A percentile compares a stretch with the other conserved stretches of the same genome.
Conservation (phyloP, 2,888 invertebrate genomes). For the Erebia ligea region DNA sequence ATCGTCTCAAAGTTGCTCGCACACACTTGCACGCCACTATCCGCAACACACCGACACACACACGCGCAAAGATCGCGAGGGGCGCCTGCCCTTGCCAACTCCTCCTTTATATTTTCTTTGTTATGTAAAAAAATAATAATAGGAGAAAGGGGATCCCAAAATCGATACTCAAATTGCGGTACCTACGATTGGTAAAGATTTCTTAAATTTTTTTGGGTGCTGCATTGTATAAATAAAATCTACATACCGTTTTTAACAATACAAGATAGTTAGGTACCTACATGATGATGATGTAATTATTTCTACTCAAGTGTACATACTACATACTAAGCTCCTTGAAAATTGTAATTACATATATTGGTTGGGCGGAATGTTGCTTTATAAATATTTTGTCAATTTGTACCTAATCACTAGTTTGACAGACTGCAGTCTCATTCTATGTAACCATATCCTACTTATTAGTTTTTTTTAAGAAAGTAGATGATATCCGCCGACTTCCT, state of each 20-base stretch:
- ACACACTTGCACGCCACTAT: constrained; percentile 50
- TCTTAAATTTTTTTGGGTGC: constrained; percentile 32
- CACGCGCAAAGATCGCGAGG: constrained; percentile 51
- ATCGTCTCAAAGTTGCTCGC: constrained; percentile 76
- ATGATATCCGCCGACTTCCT: too few relatives aligned
- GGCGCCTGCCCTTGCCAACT: constrained; percentile 76
- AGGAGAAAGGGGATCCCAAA: constrained; percentile 78
- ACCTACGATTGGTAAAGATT: constrained; percentile 52
- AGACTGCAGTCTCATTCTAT: too few relatives aligned
- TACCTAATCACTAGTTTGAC: too few relatives aligned
- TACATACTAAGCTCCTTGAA: too few relatives aligned
- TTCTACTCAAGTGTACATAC: too few relatives aligned
- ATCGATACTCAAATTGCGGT: constrained; percentile 76
- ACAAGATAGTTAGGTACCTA: too few relatives aligned
- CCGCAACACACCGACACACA: constrained; percentile 50
- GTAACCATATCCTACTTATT: too few relatives aligned
- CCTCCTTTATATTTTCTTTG: constrained; percentile 82
- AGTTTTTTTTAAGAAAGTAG: too few relatives aligned
- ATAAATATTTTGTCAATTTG: too few relatives aligned
- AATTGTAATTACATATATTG: too few relatives aligned
- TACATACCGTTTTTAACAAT: neutral
- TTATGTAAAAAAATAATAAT: constrained; percentile 82
- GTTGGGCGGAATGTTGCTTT: too few relatives aligned
- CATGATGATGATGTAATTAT: too few relatives aligned
- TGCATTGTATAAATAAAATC: neutral